Base-by-base conservation (phyloP, 1,140 invertebrate genomes). In the Argopecten irradians region DNA sequence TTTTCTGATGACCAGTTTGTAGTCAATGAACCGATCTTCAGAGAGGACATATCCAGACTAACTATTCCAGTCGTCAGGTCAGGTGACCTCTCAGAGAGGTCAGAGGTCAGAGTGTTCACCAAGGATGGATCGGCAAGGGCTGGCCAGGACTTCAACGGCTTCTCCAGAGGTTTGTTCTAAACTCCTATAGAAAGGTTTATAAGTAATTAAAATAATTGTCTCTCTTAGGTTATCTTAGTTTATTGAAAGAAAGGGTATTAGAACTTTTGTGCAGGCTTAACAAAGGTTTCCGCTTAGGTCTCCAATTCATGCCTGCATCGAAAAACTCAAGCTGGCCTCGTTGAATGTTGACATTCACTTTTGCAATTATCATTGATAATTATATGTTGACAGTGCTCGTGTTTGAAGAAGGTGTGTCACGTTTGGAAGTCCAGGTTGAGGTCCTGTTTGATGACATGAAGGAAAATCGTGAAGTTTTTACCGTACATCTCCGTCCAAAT, bases 101-200 rank as follows among this genome's bases (percentile, higher is more conserved):
- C 95, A 5, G 91, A 94, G 33, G 93, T 96, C 22, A 89, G 94
- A 46, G 93, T 96, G n/a, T 93, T 94, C 85, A 96, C 96, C 1
- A 94, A 95, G 86, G 95, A 96, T 92, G 96, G 95, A 9, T 95
- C 95, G 34, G 96, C 96, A 35, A 92, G 92, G 71, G 93, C 95
- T 82, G 95, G 95, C 16, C 91, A 91, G 36, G 96, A 96, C 92
- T 96, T 96, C 88, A 92, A 95, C 85, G 93, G 93, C 2, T 92
- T 95, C 36, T 95, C 94, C 82, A 95, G 93, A 93, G 94, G 96
- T 96, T 91, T 86, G 86, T 55, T 34, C 39, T 35, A n/a, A 28
- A 39, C 55, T 39, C 19, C 46, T 84, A 28, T 11, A 22, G 2
- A 83, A 35, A 32, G 34, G 34, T n/a, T n/a, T n/a, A n/a, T n/a